phyloP scores from a whole-genome alignment of 2,113 vertebrate species.

The Hippocampus barbouri region DNA sequence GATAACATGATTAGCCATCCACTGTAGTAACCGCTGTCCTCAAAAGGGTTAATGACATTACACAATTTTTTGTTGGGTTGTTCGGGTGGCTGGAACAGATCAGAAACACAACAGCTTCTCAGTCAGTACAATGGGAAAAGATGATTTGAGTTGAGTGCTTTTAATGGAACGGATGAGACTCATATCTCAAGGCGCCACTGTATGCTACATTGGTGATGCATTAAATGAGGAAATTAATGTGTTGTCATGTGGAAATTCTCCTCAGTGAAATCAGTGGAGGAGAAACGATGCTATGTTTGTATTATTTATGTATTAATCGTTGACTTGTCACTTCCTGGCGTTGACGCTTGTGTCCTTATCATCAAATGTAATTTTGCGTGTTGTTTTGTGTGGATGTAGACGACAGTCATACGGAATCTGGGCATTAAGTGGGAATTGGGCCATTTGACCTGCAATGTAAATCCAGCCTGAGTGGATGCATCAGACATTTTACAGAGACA shows the following conservation, averaged over 20 bases:
- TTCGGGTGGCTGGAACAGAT: too few species aligned
- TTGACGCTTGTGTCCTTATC: not conserved
- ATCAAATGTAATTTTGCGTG: not conserved
- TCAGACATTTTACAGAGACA: conserved; percentile 16
- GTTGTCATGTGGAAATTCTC: not conserved
- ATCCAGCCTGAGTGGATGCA: not conserved
- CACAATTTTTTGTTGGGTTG: too few species aligned
- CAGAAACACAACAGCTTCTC: not conserved
- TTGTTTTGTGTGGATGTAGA: not conserved
- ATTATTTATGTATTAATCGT: not conserved
- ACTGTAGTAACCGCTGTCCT: too few species aligned
- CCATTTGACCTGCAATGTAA: not conserved
- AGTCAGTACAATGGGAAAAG: not conserved
- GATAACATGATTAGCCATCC: too few species aligned
- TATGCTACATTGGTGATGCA: not conserved
- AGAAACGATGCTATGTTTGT: not conserved
- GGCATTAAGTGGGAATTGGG: not conserved
- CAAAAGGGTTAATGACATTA: too few species aligned
- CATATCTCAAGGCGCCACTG: not conserved
- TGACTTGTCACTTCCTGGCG: not conserved
- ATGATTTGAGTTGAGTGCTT: not conserved
- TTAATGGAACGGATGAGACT: not conserved
- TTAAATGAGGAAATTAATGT: not conserved
- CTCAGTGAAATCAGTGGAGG: not conserved
- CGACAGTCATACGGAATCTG: not conserved